Conservation (phyloP, 2,888 invertebrate species). For the Spilosoma lubricipeda region DNA sequence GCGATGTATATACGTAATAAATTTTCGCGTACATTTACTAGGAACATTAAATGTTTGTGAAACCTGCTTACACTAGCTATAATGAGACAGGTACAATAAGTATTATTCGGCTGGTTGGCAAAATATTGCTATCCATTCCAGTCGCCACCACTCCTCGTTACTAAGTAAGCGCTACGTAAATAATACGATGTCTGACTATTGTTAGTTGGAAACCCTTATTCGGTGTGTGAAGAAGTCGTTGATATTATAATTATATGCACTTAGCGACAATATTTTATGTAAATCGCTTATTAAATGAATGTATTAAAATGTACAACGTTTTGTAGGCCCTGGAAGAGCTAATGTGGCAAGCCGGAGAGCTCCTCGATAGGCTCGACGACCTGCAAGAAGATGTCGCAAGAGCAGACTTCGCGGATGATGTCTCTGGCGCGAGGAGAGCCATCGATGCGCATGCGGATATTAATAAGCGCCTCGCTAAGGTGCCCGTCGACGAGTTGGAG, state of each 20-base stretch:
- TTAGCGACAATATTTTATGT: slow-evolving; percentile 10
- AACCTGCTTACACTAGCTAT: slow-evolving; percentile 19
- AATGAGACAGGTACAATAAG: slow-evolving; percentile 29
- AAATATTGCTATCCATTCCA: slow-evolving; percentile 35
- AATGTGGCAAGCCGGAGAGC: slow-evolving; percentile 97
- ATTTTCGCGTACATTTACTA: slow-evolving; percentile 15
- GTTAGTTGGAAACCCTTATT: slow-evolving; percentile 49
- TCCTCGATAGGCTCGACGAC: slow-evolving; percentile 96
- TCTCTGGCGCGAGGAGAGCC: slow-evolving; percentile 95
- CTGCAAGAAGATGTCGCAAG: slow-evolving; percentile 96
- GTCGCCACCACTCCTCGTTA: slow-evolving; percentile 45
- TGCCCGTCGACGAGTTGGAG: slow-evolving; percentile 97
- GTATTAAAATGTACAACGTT: slow-evolving; percentile 6
- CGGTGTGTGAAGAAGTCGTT: slow-evolving; percentile 38
- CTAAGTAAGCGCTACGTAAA: slow-evolving; percentile 38
- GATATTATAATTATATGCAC: slow-evolving; percentile 1
- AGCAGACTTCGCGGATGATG: slow-evolving; percentile 98
- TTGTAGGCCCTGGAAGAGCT: slow-evolving; percentile 95
- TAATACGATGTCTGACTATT: slow-evolving; percentile 35
- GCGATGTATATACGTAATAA: slow-evolving; percentile 12
- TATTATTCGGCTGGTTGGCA: slow-evolving; percentile 20
- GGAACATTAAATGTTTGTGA: slow-evolving; percentile 19
- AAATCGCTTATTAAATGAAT: neutral
- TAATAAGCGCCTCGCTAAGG: slow-evolving; percentile 96
- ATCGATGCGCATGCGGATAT: slow-evolving; percentile 97